phyloP scores from a whole-genome alignment of 2,113 vertebrate genomes.

The Felis catus region DNA sequence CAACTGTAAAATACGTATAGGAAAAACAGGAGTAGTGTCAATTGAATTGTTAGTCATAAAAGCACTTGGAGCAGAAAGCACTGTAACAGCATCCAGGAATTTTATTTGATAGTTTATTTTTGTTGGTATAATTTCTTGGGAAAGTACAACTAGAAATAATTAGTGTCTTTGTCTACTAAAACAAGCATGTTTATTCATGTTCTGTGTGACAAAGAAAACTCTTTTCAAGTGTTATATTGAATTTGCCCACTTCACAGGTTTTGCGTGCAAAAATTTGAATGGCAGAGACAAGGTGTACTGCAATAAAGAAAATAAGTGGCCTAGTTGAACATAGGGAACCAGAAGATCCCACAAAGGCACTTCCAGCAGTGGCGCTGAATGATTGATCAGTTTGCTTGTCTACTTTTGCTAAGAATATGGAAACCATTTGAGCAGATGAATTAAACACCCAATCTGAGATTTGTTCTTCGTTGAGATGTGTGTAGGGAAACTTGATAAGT shows the following conservation, averaged over 20 bases:
- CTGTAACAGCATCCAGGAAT: background rate
- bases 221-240: background rate
- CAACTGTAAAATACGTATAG: no score
- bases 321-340: background rate
- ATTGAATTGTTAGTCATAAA: background rate
- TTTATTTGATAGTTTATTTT: background rate
- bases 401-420: background rate
- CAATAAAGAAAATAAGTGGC: background rate
- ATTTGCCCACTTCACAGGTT: background rate
- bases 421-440: background rate
- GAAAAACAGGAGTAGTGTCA: background rate
- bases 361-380: background rate
- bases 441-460: background rate
- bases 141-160: background rate
- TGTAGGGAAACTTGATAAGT: background rate
- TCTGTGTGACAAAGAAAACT: background rate
- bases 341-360: background rate
- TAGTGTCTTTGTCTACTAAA: background rate
- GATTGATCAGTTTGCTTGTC: background rate
- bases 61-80: background rate
- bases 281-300: background rate
- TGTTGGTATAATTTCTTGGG: background rate
- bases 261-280: background rate
- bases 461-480: background rate
- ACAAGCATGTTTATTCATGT: background rate